Evolutionary conservation across 2,888 invertebrate genomes (phyloP).

Genomic region (Drosophila meridiana): DNA sequence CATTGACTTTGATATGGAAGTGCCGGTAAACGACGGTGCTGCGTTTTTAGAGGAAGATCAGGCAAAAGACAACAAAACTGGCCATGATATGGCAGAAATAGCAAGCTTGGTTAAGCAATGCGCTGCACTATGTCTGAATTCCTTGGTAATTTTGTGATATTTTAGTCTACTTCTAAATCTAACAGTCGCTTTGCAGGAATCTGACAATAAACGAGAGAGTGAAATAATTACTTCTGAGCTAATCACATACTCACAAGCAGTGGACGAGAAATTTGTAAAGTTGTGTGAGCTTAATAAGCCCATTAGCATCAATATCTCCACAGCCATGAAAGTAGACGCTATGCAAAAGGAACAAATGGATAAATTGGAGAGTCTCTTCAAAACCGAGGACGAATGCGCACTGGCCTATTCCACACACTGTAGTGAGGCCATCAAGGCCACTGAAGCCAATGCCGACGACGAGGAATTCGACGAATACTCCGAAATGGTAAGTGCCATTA

Average conservation of each 20-base stretch:
- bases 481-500: slow-evolving; percentile 22
- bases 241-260: neutral
- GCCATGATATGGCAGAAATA: neutral
- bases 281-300: slow-evolving; percentile 4
- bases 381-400: neutral
- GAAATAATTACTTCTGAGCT: accelerated
- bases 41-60: neutral
- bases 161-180: neutral
- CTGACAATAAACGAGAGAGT: neutral
- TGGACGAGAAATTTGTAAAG: slow-evolving; percentile 21
- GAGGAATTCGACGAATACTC: slow-evolving; percentile 30
- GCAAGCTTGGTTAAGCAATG: slow-evolving; percentile 8
- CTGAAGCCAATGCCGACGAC: neutral
- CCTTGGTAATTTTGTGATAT: slow-evolving; percentile 10
- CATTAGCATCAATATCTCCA: neutral
- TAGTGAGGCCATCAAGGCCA: neutral
- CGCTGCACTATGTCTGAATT: neutral
- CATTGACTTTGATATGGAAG: neutral
- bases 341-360: slow-evolving; percentile 3
- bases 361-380: neutral
- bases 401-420: slow-evolving; percentile 30
- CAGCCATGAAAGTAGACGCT: neutral
- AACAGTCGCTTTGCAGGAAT: slow-evolving; percentile 3
- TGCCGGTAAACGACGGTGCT: neutral
- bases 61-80: neutral